Evolutionary conservation across 2,797 vertebrate genomes (phyloP).

Genomic region (Premnoplex brunnescens): DNA sequence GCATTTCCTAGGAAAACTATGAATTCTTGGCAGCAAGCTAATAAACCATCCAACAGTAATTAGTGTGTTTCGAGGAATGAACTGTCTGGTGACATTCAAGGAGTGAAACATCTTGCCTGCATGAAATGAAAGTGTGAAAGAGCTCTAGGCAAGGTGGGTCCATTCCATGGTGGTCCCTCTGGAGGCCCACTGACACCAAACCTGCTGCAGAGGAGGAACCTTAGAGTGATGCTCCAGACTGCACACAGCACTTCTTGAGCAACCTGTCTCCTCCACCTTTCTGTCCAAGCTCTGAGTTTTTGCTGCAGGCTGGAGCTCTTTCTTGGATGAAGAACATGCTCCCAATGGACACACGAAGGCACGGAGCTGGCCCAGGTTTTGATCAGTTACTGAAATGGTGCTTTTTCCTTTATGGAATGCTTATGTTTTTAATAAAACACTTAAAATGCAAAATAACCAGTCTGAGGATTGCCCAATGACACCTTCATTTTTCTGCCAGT

Average conservation of each 20-base stretch:
- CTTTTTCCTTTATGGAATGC: not conserved
- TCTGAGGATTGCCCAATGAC: not conserved
- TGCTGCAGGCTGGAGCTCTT: not conserved
- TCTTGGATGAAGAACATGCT: not conserved
- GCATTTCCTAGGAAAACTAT: not conserved
- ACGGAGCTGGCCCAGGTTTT: not conserved
- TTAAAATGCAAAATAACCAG: not conserved
- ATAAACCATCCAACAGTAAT: conserved; percentile 41
- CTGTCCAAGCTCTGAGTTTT: not conserved
- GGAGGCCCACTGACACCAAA: not conserved
- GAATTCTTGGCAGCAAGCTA: conserved; percentile 21
- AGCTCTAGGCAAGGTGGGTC: not conserved
- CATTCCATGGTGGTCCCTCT: not conserved
- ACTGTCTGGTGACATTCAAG: conserved; percentile 3
- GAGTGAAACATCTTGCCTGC: not conserved
- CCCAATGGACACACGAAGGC: not conserved
- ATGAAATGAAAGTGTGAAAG: not conserved
- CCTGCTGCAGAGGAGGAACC: not conserved
- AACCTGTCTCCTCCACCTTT: not conserved
- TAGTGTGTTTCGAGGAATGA: conserved; percentile 20
- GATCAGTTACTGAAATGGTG: not conserved
- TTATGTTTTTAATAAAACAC: not conserved
- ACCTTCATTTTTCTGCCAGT: not conserved
- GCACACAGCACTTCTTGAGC: not conserved
- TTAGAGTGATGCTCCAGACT: not conserved